A percentile compares a stretch with the other conserved stretches of the same genome.
Conservation (phyloP, 1,140 invertebrate genomes). For the Artemia franciscana region DNA sequence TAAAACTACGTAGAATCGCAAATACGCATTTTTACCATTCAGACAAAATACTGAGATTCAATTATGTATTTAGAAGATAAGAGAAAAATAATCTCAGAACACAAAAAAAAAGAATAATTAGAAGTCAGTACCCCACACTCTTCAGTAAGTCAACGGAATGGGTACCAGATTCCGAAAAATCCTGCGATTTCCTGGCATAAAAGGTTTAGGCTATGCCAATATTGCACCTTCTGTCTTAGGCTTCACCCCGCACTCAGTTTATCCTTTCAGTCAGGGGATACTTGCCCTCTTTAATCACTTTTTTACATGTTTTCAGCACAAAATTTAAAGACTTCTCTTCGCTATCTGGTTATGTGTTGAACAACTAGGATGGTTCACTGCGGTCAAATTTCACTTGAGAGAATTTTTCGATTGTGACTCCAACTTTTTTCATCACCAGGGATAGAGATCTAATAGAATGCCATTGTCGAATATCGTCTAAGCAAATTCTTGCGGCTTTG, state of each 20-base stretch:
- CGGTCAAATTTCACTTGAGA: too few species aligned
- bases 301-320: background rate
- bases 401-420: background rate
- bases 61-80: background rate
- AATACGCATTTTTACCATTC: background rate
- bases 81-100: background rate
- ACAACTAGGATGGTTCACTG: background rate
- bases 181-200: background rate
- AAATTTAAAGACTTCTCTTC: background rate
- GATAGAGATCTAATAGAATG: background rate
- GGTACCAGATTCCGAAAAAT: background rate
- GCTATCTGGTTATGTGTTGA: background rate
- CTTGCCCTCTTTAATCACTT: background rate
- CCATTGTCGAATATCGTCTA: background rate
- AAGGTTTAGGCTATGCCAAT: background rate
- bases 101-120: too few species aligned
- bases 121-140: background rate
- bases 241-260: background rate
- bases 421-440: background rate
- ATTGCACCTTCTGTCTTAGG: background rate
- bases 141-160: background rate
- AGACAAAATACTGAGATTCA: background rate
- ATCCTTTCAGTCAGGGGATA: background rate
- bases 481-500: background rate
- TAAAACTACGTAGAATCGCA: background rate